A percentile compares a stretch with the other conserved stretches of the same genome.
These are phyloP conservation scores for Corticium candelabrum DNA, from an alignment of 37 sponge, comb jelly and placozoan species.

Conservation along the genomic window DNA sequence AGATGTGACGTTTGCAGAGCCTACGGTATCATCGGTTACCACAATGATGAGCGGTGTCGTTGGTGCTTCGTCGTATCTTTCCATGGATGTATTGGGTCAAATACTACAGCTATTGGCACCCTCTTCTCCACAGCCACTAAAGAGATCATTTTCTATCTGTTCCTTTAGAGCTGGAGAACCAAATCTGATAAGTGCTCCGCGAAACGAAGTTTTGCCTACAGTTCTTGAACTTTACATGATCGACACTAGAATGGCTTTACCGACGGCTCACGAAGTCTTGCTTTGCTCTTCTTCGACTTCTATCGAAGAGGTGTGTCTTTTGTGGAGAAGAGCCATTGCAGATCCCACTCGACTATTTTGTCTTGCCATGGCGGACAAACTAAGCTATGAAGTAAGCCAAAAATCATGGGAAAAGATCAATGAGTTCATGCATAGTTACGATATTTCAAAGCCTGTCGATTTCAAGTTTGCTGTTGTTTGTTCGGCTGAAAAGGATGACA, in stretches of 20 bases:
- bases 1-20: not conserved
- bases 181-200: not conserved
- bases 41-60: not conserved
- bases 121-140: not conserved
- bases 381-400: not conserved
- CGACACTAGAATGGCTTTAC: not conserved
- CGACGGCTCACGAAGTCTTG: not conserved
- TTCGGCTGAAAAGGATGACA: not conserved
- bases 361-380: not conserved
- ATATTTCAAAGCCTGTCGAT: not conserved
- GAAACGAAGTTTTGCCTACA: not conserved
- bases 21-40: not conserved
- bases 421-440: not conserved
- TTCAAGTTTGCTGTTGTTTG: not conserved
- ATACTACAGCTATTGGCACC: not conserved
- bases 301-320: not conserved
- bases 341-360: not conserved
- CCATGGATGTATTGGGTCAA: not conserved
- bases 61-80: not conserved
- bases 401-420: not conserved
- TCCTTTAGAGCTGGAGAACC: not conserved
- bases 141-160: not conserved
- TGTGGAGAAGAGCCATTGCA: constrained; percentile 2
- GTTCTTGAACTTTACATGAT: not conserved
- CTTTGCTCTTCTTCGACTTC: not conserved